Evolutionary conservation across 2,797 vertebrate species (phyloP).

Genomic region (Hephaestus fuliginosus): DNA sequence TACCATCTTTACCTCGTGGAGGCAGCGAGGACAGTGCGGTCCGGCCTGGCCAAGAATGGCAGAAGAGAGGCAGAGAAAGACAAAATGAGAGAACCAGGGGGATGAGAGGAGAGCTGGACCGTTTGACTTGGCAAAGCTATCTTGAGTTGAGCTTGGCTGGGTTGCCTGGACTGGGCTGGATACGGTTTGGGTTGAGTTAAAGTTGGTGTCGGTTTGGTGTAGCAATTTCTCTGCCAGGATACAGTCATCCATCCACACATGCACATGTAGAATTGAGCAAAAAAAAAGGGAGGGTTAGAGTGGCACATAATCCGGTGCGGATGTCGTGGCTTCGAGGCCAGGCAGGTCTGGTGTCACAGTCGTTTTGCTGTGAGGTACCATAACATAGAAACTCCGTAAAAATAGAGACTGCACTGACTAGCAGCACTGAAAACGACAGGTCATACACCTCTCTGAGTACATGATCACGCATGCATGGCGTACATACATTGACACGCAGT

Average conservation of each 20-base stretch:
- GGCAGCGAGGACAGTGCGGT: conserved; percentile 68
- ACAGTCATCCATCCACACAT: conserved; percentile 73
- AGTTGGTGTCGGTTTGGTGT: conserved; percentile 59
- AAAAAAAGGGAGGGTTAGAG: conserved; percentile 56
- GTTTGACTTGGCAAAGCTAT: conserved; percentile 74
- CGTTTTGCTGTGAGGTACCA: conserved; percentile 60
- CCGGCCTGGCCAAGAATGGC: conserved; percentile 49
- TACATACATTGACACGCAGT: conserved; percentile 49
- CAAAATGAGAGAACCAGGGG: conserved; percentile 29
- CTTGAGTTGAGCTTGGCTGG: conserved; percentile 80
- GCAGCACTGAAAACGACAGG: conserved; percentile 76
- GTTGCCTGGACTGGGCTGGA: conserved; percentile 66
- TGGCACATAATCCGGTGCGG: conserved; percentile 70
- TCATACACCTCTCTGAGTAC: conserved; percentile 59
- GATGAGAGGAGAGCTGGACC: conserved; percentile 61
- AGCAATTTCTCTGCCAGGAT: conserved; percentile 66
- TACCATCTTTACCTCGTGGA: conserved; percentile 69
- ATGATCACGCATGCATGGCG: conserved; percentile 67
- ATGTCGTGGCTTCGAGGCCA: conserved; percentile 54
- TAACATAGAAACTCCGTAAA: conserved; percentile 66
- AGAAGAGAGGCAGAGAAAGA: conserved; percentile 32
- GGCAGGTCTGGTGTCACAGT: conserved; percentile 63
- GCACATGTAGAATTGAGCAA: conserved; percentile 60
- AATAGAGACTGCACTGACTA: conserved; percentile 79
- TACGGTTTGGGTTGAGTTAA: conserved; percentile 59